Base-by-base conservation (phyloP, 2,113 vertebrate species). In the Dolichotis patagonum region DNA sequence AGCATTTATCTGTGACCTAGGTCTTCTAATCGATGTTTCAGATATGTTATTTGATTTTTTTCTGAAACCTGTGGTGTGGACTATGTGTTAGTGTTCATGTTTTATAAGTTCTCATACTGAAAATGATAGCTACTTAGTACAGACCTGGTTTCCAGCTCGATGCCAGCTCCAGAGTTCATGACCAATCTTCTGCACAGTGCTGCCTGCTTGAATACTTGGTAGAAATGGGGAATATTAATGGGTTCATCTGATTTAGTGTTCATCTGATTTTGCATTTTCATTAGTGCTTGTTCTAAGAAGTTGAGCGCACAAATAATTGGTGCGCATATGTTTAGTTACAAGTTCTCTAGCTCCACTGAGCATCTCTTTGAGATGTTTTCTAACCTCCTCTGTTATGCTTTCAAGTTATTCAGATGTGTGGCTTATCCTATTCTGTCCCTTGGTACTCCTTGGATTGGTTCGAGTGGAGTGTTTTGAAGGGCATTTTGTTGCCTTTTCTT, bases 1-100 rank as follows among this genome's bases (percentile, higher is more conserved):
- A 88, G 3, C 62, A 32, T 96, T 81, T 93, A 84, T 49, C 35
- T 85, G 35, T 16, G n/a, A 95, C n/a, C 30, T 54, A 85, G 91
- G 85, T 96, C 56, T n/a, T 92, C 35, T 80, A 10, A 2, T 87
- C 52, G 11, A 56, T 75, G 19, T 24, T 43, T 26, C 71, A 49
- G 49, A 62, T 28, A 67, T 46, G 56, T 82, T 65, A 52, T 60
- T 65, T 86, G 28, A 90, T 75, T 78, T 86, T 58, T 86, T 83
- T 96, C 77, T 95, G 60, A 58, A 73, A 95, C 83, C 24, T 41
- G 60, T 19, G 77, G 7, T 28, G 8, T 91, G 28, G 20, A 24
- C 63, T 91, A 0, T 52, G 13, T 60, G 67, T 41, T 38, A 43
- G 49, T 83, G 14, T 5, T 60, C 3, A 26, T 22, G 78, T 62